A percentile compares a stretch with the other conserved stretches of the same genome.
phyloP scores from a whole-genome alignment of 2,113 vertebrate genomes.

The Harpagus bidentatus region DNA sequence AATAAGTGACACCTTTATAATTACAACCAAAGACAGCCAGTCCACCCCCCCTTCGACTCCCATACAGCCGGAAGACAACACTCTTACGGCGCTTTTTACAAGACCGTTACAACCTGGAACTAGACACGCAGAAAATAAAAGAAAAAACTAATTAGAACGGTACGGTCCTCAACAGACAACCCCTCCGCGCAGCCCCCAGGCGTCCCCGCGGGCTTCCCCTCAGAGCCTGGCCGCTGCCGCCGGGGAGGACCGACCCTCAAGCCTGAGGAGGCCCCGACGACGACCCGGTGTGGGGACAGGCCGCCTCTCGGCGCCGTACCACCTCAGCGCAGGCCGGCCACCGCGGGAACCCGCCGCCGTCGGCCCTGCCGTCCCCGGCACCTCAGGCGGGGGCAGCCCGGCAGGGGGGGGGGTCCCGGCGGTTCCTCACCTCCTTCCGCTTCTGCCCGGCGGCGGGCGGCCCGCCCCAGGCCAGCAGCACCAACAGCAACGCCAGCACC shows the following conservation, averaged over 20 bases:
- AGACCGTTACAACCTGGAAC: too few species aligned
- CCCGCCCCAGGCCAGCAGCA: slow-evolving; percentile 25
- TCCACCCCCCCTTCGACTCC: accelerated
- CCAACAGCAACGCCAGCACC: not conserved
- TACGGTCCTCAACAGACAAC: accelerated
- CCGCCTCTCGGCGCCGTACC: not conserved
- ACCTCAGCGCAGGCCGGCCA: not conserved
- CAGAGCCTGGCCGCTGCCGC: not conserved
- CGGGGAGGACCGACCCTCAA: not conserved
- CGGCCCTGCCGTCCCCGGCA: not conserved
- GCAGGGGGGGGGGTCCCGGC: too few species aligned
- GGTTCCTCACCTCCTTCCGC: slow-evolving; percentile 79
- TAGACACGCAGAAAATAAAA: not conserved
- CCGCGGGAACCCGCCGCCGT: not conserved
- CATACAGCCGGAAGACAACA: accelerated
- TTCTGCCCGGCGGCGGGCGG: slow-evolving; percentile 69
- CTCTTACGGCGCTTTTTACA: accelerated
- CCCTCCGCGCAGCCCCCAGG: too few species aligned
- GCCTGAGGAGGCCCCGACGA: too few species aligned
- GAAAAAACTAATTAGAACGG: accelerated
- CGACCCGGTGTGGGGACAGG: not conserved
- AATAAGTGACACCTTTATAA: accelerated
- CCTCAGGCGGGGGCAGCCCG: not conserved
- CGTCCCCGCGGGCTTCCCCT: not conserved
- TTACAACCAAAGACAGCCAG: accelerated